These are phyloP conservation scores for Mongoloraphidia duomilia DNA, from an alignment of 2,888 invertebrate species.

Conservation along the genomic window DNA sequence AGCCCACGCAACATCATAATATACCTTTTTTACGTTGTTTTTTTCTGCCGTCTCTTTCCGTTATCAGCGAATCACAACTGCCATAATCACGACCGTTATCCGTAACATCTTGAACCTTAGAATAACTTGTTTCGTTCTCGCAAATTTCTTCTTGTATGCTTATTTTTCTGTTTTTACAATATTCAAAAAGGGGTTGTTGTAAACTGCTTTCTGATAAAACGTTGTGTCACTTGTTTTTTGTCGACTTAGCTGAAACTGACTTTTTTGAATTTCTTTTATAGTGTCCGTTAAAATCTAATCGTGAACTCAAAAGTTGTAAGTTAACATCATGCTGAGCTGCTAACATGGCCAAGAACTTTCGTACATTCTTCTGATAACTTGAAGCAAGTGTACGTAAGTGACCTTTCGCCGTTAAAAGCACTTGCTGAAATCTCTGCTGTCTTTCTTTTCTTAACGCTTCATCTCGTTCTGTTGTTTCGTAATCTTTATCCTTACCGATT, in stretches of 20 bases:
- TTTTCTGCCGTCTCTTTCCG: not conserved
- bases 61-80: not conserved
- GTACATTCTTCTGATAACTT: slow-evolving; percentile 73
- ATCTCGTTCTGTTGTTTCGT: slow-evolving; percentile 41
- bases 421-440: slow-evolving; percentile 46
- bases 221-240: not conserved
- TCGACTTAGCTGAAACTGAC: not conserved
- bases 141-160: no score
- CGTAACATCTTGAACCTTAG: no score
- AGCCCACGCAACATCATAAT: not conserved
- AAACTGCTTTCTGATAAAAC: no score
- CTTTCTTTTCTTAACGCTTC: slow-evolving; percentile 44
- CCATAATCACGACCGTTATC: not conserved
- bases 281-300: slow-evolving; percentile 90
- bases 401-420: slow-evolving; percentile 42
- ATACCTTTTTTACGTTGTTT: not conserved
- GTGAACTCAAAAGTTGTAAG: slow-evolving; percentile 76
- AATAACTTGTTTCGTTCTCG: no score
- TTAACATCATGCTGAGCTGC: slow-evolving; percentile 75
- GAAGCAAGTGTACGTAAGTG: slow-evolving; percentile 53
- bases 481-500: slow-evolving; percentile 34
- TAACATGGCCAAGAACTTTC: slow-evolving; percentile 70
- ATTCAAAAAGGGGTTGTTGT: no score
- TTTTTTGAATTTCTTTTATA: slow-evolving; percentile 59
- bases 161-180: no score